These are phyloP conservation scores for Drosophila imparisetae DNA, from an alignment of 2,888 invertebrate species.

Conservation along the genomic window DNA sequence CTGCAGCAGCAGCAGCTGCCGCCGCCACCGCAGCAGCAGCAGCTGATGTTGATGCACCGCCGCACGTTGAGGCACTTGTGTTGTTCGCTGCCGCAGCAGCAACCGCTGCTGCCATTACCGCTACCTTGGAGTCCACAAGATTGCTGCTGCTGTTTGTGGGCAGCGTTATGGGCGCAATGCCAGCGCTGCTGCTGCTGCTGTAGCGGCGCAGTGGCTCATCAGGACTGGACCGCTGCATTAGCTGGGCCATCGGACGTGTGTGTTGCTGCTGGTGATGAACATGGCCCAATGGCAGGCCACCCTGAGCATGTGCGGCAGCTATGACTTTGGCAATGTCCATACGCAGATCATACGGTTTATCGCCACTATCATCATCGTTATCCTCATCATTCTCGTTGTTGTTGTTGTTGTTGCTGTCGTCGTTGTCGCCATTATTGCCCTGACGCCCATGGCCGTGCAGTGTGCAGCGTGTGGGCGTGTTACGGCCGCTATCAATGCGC, in stretches of 20 bases:
- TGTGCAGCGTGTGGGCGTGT: conserved; percentile 54
- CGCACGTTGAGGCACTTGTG: conserved; percentile 59
- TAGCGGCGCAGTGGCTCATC: conserved; percentile 74
- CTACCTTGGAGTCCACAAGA: conserved; percentile 51
- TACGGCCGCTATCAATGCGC: conserved; percentile 67
- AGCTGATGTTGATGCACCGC: conserved; percentile 69
- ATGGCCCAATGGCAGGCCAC: conserved; percentile 44
- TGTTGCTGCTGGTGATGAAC: conserved; percentile 42
- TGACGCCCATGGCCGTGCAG: conserved; percentile 30
- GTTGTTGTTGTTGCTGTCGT: conserved; percentile 50
- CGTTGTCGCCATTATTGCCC: conserved; percentile 59
- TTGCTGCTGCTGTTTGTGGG: conserved; percentile 50
- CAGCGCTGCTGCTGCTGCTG: conserved; percentile 68
- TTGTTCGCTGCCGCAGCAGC: conserved; percentile 63
- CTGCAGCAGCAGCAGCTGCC: conserved; percentile 33
- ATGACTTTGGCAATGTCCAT: conserved; percentile 80
- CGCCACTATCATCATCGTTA: conserved; percentile 38
- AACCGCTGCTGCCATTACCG: conserved; percentile 60
- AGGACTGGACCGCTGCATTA: conserved; percentile 54
- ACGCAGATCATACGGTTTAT: conserved; percentile 84
- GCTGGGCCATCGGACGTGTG: conserved; percentile 84
- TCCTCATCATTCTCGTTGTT: conserved; percentile 65
- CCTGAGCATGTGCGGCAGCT: conserved; percentile 54
- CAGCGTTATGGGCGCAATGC: conserved; percentile 45
- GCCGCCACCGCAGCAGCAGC: conserved; percentile 62